Evolutionary conservation across 2,113 vertebrate species (phyloP), one percentile per base, ranked within the genome.

Genomic region (Corythornis cristatus): DNA sequence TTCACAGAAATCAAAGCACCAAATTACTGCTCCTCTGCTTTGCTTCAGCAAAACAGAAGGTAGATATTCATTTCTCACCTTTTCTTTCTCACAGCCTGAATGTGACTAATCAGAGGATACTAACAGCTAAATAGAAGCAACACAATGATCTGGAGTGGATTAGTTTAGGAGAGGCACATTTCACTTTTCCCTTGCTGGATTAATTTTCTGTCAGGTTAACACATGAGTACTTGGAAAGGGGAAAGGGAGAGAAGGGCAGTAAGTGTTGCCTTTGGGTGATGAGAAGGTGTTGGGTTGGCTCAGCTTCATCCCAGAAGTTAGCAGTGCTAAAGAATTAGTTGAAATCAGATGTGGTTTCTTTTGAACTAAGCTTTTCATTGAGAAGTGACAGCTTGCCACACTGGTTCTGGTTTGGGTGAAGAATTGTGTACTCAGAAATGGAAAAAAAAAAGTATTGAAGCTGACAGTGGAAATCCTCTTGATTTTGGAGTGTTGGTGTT

Each of bases 381-480:
- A 65, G 65, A 75, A 58, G 9, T 54, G 18, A 37, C 46, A 71
- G 19, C 5, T 89, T 66, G 81, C 21, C 23, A 9, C 9, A 73
- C 12, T n/a, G n/a, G n/a, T 86, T 86, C 21, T 4, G 2, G 78
- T 81, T 66, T 54, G 57, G 8, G 80, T 81, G 26, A 90, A 83
- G 31, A 83, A 35, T 18, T 72, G 25, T 83, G 28, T 45, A 18
- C 12, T 28, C 20, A 21, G 28, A 56, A 29, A 71, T 46, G 4
- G 1, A 11, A 54, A 33, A 54, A 33, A 53, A 40, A 14, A 6
- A 37, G 37, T 37, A 10, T 4, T 18, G n/a, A 11, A 22, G 0
- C 25, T 66, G 23, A 35, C 53, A 87, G 51, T 46, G 58, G 74
- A 62, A 95, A 26, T 35, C 67, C 3, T 46, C 29, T 46, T 46